phyloP scores from a whole-genome alignment of 2,888 invertebrate genomes.

The Diogma glabrata region DNA sequence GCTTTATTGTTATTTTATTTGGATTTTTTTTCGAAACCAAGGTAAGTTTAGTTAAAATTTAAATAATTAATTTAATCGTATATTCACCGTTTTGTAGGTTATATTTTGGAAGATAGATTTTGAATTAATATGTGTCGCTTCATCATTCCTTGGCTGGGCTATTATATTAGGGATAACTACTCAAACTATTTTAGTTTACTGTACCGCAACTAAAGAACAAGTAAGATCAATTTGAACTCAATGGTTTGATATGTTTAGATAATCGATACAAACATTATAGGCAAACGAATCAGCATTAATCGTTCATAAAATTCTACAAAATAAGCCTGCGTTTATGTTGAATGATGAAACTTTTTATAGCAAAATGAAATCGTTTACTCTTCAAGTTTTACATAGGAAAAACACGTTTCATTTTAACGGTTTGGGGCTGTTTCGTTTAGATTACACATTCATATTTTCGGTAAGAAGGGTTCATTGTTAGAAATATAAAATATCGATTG shows the following conservation, averaged over 20 bases:
- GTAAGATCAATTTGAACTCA: too few species aligned
- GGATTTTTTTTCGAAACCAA: slow-evolving; percentile 34
- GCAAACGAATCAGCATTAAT: slow-evolving; percentile 34
- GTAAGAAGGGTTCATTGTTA: slow-evolving; percentile 23
- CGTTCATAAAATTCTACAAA: slow-evolving; percentile 37
- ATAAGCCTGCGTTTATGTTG: slow-evolving; percentile 36
- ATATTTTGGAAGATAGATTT: slow-evolving; percentile 28
- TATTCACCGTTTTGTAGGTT: slow-evolving; percentile 14
- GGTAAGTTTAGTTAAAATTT: slow-evolving; percentile 19
- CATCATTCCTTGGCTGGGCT: slow-evolving; percentile 32
- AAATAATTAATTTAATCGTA: background rate
- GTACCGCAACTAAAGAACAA: slow-evolving; percentile 12
- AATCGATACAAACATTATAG: slow-evolving; percentile 23
- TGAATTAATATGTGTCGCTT: slow-evolving; percentile 28
- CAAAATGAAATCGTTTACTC: slow-evolving; percentile 36
- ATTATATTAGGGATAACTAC: slow-evolving; percentile 24
- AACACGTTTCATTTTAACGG: slow-evolving; percentile 35
- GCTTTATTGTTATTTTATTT: slow-evolving; percentile 33
- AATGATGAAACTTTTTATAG: slow-evolving; percentile 35
- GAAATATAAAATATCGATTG: background rate
- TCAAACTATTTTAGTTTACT: slow-evolving; percentile 27
- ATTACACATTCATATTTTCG: slow-evolving; percentile 37
- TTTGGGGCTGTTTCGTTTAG: slow-evolving; percentile 33
- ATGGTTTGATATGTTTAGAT: slow-evolving; percentile 6
- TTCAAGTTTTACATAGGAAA: slow-evolving; percentile 36